Conservation (phyloP, 2,888 invertebrate species). For the Philereme transversata region DNA sequence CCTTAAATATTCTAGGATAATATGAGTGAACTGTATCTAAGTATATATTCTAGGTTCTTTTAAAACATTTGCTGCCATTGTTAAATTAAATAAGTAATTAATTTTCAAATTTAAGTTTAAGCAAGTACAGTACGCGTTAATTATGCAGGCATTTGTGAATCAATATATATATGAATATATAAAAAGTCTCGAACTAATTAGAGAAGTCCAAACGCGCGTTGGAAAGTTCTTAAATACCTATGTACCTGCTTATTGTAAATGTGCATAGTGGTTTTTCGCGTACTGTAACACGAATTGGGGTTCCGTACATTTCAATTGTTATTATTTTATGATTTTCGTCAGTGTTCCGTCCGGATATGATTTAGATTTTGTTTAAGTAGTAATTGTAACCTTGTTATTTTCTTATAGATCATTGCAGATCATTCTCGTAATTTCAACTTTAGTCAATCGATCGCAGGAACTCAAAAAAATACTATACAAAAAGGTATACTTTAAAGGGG, state of each 20-base stretch:
- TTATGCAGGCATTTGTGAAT: neutral
- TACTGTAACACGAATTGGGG: constrained; percentile 28
- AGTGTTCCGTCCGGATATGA: constrained; percentile 41
- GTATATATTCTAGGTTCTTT: constrained; percentile 56
- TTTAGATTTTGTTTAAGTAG: constrained; percentile 28
- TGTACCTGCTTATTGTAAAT: neutral
- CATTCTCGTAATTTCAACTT: too few relatives aligned
- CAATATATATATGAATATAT: too few relatives aligned
- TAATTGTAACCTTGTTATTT: neutral
- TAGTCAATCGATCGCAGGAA: too few relatives aligned
- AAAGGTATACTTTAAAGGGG: too few relatives aligned
- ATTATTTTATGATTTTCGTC: constrained; percentile 46
- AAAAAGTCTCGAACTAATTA: too few relatives aligned
- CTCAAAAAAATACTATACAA: too few relatives aligned
- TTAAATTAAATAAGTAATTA: constrained; percentile 23
- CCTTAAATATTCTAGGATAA: constrained; percentile 45
- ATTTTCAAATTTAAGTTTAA: constrained; percentile 10
- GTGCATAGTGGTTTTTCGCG: neutral
- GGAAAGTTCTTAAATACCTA: too few relatives aligned
- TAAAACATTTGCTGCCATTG: constrained; percentile 59
- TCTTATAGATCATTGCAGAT: neutral
- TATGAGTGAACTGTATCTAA: constrained; percentile 58
- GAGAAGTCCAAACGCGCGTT: too few relatives aligned
- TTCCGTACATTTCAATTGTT: constrained; percentile 37
- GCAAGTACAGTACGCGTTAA: constrained; percentile 19